Evolutionary conservation across 2,113 vertebrate species (phyloP), one percentile per base, ranked within the genome.

Genomic region (Mustela nigripes): DNA sequence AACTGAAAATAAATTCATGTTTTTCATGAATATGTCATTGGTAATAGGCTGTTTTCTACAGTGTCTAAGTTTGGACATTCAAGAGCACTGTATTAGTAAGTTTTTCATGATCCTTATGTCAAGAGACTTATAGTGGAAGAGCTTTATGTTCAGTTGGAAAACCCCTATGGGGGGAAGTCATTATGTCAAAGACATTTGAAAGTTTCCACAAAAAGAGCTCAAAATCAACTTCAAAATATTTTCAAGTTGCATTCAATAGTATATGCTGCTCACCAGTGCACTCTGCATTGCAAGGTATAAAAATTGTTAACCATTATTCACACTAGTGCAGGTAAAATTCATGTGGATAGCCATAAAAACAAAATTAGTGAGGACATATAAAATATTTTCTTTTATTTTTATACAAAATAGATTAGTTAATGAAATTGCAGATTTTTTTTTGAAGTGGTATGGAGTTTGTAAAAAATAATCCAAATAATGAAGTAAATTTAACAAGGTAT

Each of bases 1-100:
- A 89, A 95, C 42, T 95, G 80, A 86, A 95, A 95, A 93, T 80
- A 82, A 92, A 71, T 39, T 83, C 33, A 36, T 86, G 9, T 14
- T 86, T 71, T 50, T n/a, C 48, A 95, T 90, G 73, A 91, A 45
- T 62, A 78, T 91, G n/a, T 94, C 24, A 84, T 48, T 76, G 74
- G 11, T 78, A 79, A 69, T 71, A 50, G 19, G 26, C 18, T 63
- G 10, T 45, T 92, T 45, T 39, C 11, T 31, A 19, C 7, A 36
- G 21, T 31, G 31, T 69, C 79, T 96, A 39, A 71, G 63, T 87
- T n/a, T 74, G 9, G 33, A 3, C 91, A 62, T 78, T 39, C 33
- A 31, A 91, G 65, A 91, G 22, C 31, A 67, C 2, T 31, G 18
- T 18, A 67, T 58, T 76, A 42, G 33, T n/a, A 76, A 71, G 11